Evolutionary conservation across 2,888 invertebrate genomes (phyloP).

Genomic region (Malthinus flaveolus): DNA sequence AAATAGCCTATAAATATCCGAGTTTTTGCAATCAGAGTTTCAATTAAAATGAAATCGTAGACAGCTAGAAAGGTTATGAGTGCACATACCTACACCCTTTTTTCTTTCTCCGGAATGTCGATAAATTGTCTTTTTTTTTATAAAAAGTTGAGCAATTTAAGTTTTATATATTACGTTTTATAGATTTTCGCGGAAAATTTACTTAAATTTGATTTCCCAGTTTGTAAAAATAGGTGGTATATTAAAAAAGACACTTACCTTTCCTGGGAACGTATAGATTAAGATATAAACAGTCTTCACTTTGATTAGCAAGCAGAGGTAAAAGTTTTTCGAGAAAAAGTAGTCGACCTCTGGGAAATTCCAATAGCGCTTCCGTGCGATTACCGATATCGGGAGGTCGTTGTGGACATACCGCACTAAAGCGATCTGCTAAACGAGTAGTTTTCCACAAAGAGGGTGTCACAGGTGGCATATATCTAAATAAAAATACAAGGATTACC

Average conservation of each 20-base stretch:
- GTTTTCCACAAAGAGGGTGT: constrained; percentile 88
- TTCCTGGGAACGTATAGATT: constrained; percentile 92
- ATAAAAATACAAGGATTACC: no score
- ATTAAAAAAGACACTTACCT: constrained; percentile 56
- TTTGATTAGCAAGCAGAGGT: constrained; percentile 86
- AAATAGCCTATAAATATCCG: no score
- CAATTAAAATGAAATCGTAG: no score
- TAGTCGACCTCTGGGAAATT: constrained; percentile 82
- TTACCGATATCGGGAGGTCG: constrained; percentile 65
- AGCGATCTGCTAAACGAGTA: constrained; percentile 77
- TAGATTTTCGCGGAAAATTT: neutral
- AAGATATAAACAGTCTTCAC: constrained; percentile 97
- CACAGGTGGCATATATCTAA: constrained; percentile 91
- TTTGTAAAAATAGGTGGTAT: neutral
- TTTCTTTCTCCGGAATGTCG: no score
- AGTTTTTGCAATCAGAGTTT: no score
- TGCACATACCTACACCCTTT: no score
- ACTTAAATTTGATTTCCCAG: neutral
- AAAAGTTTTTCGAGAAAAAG: constrained; percentile 82
- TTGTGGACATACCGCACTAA: constrained; percentile 89
- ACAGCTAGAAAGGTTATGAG: no score
- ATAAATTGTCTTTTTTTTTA: no score
- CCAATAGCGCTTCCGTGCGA: constrained; percentile 65
- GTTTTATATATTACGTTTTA: no score
- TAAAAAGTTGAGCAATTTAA: no score